Base-by-base conservation (phyloP, 2,113 vertebrate genomes). In the Petromus typicus region DNA sequence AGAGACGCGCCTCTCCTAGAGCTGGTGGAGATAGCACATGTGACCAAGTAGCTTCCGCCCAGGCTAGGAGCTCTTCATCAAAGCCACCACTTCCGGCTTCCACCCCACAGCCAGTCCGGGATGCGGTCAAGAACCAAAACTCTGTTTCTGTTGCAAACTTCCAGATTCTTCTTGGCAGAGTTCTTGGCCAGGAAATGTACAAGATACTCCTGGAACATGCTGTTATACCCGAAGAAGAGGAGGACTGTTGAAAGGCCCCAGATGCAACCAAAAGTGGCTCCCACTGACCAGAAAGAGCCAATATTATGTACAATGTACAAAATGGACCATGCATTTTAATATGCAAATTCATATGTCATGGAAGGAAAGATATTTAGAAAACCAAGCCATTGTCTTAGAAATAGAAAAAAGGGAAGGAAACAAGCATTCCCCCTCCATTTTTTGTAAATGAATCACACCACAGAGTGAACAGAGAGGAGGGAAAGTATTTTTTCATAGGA, bases 1-100 rank as follows among this genome's bases (percentile, higher is more conserved):
- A 25, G 63, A 93, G 37, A 27, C 5, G 32, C 23, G 20, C 9
- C 6, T 0, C 4, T 34, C 3, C 30, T 30, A n/a, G 17, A 87
- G 61, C 45, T 2, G 0, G 2, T 5, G 3, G 5, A 54, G 34
- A 54, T 2, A 23, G 17, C 1, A 6, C 0, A 22, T 14, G 18
- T 27, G 22, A 13, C 7, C 34, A 20, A 16, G 59, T 0, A 1
- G n/a, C 17, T 85, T 48, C 59, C 66, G 69, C 4, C 32, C 27
- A 1, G 14, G 30, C 66, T 27, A 13, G 5, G 3, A 3, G 17
- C 4, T 11, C n/a, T 83, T 51, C 56, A 25, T 2, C 13, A 20
- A 71, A 64, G 23, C 48, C 3, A 27, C 67, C 0, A 2, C 3
- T 43, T 17, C 83, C 5, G 4, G 14, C 9, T 16, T 27, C 22